Conservation (phyloP, 2,797 vertebrate species). For the Calcarius lapponicus region DNA sequence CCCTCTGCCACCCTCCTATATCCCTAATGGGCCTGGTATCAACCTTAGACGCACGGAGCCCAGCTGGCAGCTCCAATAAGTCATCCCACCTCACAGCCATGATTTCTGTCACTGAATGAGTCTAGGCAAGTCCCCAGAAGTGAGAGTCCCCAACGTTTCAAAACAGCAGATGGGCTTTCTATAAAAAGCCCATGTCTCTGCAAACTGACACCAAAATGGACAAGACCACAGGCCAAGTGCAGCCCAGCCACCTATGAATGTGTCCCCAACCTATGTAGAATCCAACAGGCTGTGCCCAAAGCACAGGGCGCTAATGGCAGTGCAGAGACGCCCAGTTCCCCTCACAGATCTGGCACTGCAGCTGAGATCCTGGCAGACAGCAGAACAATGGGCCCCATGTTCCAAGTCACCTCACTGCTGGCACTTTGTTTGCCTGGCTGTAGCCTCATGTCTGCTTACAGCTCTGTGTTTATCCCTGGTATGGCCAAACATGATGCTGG, state of each 20-base stretch:
- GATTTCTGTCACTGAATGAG: not conserved
- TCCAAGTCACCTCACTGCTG: not conserved
- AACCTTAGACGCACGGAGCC: not conserved
- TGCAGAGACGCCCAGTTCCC: not conserved
- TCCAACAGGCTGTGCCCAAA: not conserved
- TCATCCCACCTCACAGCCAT: not conserved
- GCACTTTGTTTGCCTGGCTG: not conserved
- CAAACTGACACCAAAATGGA: not conserved
- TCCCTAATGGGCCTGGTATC: not conserved
- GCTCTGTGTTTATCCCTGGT: not conserved
- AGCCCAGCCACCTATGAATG: not conserved
- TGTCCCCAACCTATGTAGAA: accelerated
- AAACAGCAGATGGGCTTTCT: not conserved
- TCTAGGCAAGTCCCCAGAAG: accelerated
- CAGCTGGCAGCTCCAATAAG: not conserved
- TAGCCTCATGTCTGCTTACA: accelerated
- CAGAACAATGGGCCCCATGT: not conserved
- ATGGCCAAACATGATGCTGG: not conserved
- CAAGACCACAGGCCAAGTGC: not conserved
- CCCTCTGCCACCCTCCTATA: accelerated
- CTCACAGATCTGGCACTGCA: not conserved
- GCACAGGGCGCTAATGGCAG: not conserved
- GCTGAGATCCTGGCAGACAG: not conserved
- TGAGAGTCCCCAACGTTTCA: not conserved
- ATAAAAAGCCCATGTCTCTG: not conserved